A percentile compares a stretch with the other conserved stretches of the same genome.
Conservation (phyloP, 2,888 invertebrate species). For the Branchipolynoe longqiensis region DNA sequence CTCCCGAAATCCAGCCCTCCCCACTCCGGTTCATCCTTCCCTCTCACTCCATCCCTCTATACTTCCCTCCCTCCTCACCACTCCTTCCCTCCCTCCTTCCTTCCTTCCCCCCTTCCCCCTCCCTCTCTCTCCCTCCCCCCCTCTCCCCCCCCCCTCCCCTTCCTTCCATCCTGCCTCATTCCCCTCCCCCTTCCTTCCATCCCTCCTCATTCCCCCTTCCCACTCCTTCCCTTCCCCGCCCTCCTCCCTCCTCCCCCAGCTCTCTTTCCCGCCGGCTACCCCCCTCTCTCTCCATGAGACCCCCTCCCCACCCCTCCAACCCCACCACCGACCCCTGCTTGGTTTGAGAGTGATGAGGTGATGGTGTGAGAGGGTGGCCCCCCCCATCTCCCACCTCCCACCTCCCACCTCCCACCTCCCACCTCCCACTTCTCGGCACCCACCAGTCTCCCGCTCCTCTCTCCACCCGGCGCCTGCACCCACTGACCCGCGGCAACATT, state of each 20-base stretch:
- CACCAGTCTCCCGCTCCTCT: neutral
- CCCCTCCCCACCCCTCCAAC: too few relatives aligned
- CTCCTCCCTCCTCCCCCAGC: neutral
- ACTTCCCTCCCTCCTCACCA: too few relatives aligned
- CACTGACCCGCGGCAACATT: constrained; percentile 42
- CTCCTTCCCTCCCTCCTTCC: neutral
- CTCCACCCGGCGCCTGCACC: neutral
- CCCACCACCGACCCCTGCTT: too few relatives aligned
- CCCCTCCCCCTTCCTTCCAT: neutral
- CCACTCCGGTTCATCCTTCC: neutral
- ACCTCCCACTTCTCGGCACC: too few relatives aligned
- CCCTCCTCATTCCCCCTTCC: neutral
- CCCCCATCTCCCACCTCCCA: too few relatives aligned
- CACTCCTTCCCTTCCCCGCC: neutral
- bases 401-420: too few relatives aligned
- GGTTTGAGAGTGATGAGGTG: neutral
- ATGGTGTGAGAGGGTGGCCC: neutral
- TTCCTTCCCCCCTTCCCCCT: neutral
- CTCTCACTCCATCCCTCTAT: neutral
- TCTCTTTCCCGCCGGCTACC: neutral
- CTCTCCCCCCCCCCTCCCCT: neutral
- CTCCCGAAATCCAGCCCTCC: too few relatives aligned
- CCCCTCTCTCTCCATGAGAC: too few relatives aligned
- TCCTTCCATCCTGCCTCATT: neutral
- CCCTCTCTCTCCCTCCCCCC: neutral